Evolutionary conservation across 2,888 invertebrate species (phyloP), one percentile per base, ranked within the genome.

Genomic region (Apamea anceps): DNA sequence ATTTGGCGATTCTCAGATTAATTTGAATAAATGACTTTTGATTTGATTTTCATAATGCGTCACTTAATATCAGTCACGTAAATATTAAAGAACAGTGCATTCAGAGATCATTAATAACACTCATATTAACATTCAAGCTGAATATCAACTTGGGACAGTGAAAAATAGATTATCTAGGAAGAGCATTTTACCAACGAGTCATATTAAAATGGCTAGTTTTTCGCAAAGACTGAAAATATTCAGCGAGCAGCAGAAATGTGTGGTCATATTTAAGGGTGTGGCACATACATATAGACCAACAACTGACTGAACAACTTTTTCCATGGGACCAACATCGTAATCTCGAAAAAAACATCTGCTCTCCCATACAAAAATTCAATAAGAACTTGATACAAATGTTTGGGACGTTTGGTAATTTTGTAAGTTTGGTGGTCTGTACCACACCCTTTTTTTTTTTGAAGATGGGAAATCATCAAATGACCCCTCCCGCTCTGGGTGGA

Each of bases 41-140:
- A 32, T 32, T 32, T 32, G 32, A 65, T 81, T 66, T 80, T n/a
- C 70, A 66, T 66, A 77, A 82, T 21, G 6, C 77, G 37, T 54
- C 45, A 62, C 37, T 81, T 67, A 45, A 82, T 81, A 60, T 60
- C 51, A 77, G 77, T 71, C 70, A 51, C 77, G 65, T 82, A 62
- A 71, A 65, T 76, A 72, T 77, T 72, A 62, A 82, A 82, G 45
- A 66, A 71, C 45, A 66, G 77, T 81, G 66, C 62, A 72, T 67
- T 62, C 54, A 67, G 54, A 28, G 67, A 63, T 62, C 83, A 78
- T 82, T 82, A 48, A 81, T 81, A 81, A 68, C 18, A 32, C 28
- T 77, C 72, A 67, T 70, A 82, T 78, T 67, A 72, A 77, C 28
- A 81, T 78, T 78, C 67, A 37, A 81, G 71, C 78, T 63, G 66